These are phyloP conservation scores for Nysson spinosus DNA, from an alignment of 2,888 invertebrate genomes.

Conservation along the genomic window DNA sequence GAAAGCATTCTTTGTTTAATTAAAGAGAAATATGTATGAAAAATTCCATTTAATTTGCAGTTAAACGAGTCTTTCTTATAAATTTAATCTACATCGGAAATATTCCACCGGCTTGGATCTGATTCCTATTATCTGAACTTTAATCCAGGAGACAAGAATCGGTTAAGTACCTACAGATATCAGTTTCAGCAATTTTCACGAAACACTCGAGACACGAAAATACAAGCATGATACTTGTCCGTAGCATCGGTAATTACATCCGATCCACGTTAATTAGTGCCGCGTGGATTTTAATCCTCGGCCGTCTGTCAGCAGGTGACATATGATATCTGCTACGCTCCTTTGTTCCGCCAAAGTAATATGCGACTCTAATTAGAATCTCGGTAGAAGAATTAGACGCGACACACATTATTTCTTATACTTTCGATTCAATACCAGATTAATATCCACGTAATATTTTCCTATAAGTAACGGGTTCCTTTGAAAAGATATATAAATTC, in stretches of 20 bases:
- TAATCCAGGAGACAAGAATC: not conserved
- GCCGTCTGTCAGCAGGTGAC: constrained; percentile 16
- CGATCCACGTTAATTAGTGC: constrained; percentile 56
- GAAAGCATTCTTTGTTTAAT: too few species aligned
- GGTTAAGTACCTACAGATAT: not conserved
- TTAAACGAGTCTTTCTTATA: too few species aligned
- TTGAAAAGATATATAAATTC: not conserved
- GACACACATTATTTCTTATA: constrained; percentile 15
- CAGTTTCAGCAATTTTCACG: constrained; percentile 13
- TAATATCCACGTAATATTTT: not conserved
- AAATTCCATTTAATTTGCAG: too few species aligned
- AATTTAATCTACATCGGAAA: too few species aligned
- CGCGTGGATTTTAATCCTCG: constrained; percentile 41
- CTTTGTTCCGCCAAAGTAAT: constrained; percentile 26
- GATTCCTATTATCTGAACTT: not conserved
- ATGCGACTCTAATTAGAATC: constrained; percentile 38
- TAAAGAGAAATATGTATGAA: too few species aligned
- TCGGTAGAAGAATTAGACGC: constrained; percentile 24
- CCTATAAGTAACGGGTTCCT: not conserved
- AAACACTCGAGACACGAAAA: constrained; percentile 36
- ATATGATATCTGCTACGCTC: constrained; percentile 12
- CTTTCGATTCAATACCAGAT: constrained; percentile 4
- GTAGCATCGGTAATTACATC: constrained; percentile 54
- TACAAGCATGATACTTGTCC: constrained; percentile 36
- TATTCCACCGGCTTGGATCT: too few species aligned